Evolutionary conservation across 2,888 invertebrate genomes (phyloP).

Genomic region (Pandemis heparana): DNA sequence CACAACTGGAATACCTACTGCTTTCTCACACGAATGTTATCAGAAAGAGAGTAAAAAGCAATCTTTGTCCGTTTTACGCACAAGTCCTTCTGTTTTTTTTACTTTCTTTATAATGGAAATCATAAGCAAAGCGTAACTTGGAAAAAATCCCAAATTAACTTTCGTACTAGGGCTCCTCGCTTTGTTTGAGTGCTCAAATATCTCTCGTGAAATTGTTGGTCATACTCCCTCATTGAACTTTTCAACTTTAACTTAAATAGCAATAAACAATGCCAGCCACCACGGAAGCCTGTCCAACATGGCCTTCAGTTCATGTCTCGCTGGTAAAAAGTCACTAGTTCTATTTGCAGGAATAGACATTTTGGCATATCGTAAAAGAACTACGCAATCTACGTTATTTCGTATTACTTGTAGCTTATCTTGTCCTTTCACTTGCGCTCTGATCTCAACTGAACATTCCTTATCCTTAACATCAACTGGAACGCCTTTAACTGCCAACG

Average conservation of each 20-base stretch:
- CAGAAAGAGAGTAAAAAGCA: too few relatives aligned
- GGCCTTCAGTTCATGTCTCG: slow-evolving; percentile 36
- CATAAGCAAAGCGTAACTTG: too few relatives aligned
- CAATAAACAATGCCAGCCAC: slow-evolving; percentile 45
- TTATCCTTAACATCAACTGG: slow-evolving; percentile 32
- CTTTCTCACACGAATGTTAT: too few relatives aligned
- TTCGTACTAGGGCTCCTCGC: neutral
- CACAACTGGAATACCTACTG: too few relatives aligned
- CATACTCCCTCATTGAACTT: neutral
- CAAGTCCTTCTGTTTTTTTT: too few relatives aligned
- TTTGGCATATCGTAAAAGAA: slow-evolving; percentile 41
- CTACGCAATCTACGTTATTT: slow-evolving; percentile 40
- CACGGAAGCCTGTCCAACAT: slow-evolving; percentile 44
- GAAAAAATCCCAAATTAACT: too few relatives aligned
- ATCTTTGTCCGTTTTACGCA: too few relatives aligned
- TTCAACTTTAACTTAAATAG: slow-evolving; percentile 20
- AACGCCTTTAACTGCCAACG: slow-evolving; percentile 41
- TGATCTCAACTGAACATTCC: slow-evolving; percentile 44
- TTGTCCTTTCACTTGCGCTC: slow-evolving; percentile 22
- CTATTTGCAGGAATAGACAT: slow-evolving; percentile 39
- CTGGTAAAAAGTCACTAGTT: slow-evolving; percentile 34
- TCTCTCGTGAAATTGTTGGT: too few relatives aligned
- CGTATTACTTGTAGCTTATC: slow-evolving; percentile 14
- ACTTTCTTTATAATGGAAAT: too few relatives aligned
- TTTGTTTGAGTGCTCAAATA: too few relatives aligned